Base-by-base conservation (phyloP, 2,888 invertebrate genomes). In the Melanchra persicariae region DNA sequence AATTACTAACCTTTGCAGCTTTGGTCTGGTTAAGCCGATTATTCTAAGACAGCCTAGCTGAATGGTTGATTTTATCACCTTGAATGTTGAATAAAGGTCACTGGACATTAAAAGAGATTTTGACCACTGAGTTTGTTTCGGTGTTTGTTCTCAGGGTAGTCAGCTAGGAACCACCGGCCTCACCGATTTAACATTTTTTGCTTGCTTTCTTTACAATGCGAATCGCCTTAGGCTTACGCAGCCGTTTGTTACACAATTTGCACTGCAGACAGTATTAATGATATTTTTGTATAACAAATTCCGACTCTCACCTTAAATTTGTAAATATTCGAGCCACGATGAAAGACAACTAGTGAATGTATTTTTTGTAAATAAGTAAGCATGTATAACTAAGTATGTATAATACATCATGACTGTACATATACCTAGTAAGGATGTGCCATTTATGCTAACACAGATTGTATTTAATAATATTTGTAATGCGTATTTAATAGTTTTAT, bases 271-370 rank as follows among this genome's bases (percentile, higher is more conserved):
- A 19, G n/a, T 24, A 2, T n/a, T n/a, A n/a, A n/a, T n/a, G n/a
- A 26, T 17, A 1, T 58, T 37, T 37, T 55, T 37, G 8, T 49
- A 12, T 34, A 8, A 30, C 0, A 58, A 80, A 80, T 61, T 81
- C 59, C 73, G 69, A 60, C 15, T 79, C 34, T 76, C 69, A 70
- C 54, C 45, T 62, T 54, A 47, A 57, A 57, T 79, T 58, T 85
- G 80, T 86, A 82, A 73, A 82, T 85, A 85, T 79, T 85, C 70
- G 70, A 80, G 74, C 83, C 83, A 86, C 59, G 71, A 89, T 89
- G 90, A 90, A 90, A 90, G 90, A 90, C 90, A 89, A 83, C 76
- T 89, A 90, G 90, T 90, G 90, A 90, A 86, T 89, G 87, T 89
- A 88, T 85, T 82, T 76, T 87, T 87, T 89, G 88, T 89, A 90